phyloP scores from a whole-genome alignment of 2,113 vertebrate genomes.

The Pituophis catenifer region DNA sequence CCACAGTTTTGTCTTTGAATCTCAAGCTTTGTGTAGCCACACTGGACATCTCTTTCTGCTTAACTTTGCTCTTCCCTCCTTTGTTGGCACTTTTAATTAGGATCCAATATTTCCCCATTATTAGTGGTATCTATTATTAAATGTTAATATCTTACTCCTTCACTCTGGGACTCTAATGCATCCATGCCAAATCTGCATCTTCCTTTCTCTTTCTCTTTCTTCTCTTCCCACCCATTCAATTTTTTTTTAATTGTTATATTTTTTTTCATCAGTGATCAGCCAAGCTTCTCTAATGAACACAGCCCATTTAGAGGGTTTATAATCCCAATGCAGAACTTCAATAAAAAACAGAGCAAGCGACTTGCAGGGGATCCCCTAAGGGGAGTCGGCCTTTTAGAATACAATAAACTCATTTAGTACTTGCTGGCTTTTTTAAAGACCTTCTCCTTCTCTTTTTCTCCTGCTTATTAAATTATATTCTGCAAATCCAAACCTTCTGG shows the following conservation, averaged over 20 bases:
- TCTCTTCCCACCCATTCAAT: constrained; percentile 37
- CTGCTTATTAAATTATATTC: constrained; percentile 44
- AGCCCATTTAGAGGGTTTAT: constrained; percentile 74
- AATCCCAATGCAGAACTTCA: constrained; percentile 67
- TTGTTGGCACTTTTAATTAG: constrained; percentile 78
- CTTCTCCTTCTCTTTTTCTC: neutral
- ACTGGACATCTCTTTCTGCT: constrained; percentile 51
- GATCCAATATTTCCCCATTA: constrained; percentile 62
- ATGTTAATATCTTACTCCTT: constrained; percentile 64
- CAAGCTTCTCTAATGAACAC: constrained; percentile 76
- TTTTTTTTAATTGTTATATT: constrained; percentile 73
- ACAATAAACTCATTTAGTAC: constrained; percentile 62
- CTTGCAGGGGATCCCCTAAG: constrained; percentile 62
- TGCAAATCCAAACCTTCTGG: constrained; percentile 36
- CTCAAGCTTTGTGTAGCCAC: constrained; percentile 10
- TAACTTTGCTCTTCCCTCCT: constrained; percentile 51
- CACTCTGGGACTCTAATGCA: neutral
- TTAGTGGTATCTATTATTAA: constrained; percentile 76
- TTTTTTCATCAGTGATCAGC: constrained; percentile 75
- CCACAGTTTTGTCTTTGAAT: neutral
- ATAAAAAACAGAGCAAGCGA: constrained; percentile 68
- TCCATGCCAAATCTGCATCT: neutral
- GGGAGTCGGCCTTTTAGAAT: constrained; percentile 62
- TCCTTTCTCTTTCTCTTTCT: neutral
- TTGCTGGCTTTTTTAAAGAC: constrained; percentile 16